A percentile compares a stretch with the other conserved stretches of the same genome.
phyloP scores from a whole-genome alignment of 2,113 vertebrate genomes.

The Entelurus aequoreus region DNA sequence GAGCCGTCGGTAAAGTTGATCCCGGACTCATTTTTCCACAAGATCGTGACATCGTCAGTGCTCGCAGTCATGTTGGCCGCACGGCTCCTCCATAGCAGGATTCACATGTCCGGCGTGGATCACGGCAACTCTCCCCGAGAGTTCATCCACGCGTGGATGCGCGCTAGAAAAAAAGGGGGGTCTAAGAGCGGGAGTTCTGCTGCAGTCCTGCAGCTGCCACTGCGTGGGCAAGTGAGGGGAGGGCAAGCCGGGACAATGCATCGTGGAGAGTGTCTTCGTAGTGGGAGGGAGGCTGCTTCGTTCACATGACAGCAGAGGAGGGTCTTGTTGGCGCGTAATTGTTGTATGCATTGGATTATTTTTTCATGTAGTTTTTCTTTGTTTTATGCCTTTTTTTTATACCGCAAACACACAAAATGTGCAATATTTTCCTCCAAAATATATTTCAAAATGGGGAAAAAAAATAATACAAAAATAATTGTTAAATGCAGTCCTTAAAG shows the following conservation, averaged over 20 bases:
- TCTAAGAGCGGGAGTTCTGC: slow-evolving; percentile 3
- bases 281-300: slow-evolving; percentile 17
- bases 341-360: too few species aligned
- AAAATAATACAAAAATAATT: too few species aligned
- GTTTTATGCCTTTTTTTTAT: too few species aligned
- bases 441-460: too few species aligned
- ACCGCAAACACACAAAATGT: too few species aligned
- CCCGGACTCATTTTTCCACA: slow-evolving; percentile 67
- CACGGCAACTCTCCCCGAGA: slow-evolving; percentile 20
- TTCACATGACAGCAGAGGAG: neutral
- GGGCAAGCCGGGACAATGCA: slow-evolving; percentile 20
- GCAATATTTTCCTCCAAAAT: too few species aligned
- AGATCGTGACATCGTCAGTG: slow-evolving; percentile 71
- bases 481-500: too few species aligned
- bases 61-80: slow-evolving; percentile 71
- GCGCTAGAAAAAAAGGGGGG: slow-evolving; percentile 4
- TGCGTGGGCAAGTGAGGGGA: slow-evolving; percentile 46
- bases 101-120: slow-evolving; percentile 23
- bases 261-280: slow-evolving; percentile 5
- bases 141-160: neutral
- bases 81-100: slow-evolving; percentile 71
- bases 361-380: too few species aligned
- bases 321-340: too few species aligned
- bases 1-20: slow-evolving; percentile 74
- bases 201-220: slow-evolving; percentile 34